These are phyloP conservation scores for Anas platyrhynchos DNA, from an alignment of 2,113 vertebrate species.

Conservation along the genomic window DNA sequence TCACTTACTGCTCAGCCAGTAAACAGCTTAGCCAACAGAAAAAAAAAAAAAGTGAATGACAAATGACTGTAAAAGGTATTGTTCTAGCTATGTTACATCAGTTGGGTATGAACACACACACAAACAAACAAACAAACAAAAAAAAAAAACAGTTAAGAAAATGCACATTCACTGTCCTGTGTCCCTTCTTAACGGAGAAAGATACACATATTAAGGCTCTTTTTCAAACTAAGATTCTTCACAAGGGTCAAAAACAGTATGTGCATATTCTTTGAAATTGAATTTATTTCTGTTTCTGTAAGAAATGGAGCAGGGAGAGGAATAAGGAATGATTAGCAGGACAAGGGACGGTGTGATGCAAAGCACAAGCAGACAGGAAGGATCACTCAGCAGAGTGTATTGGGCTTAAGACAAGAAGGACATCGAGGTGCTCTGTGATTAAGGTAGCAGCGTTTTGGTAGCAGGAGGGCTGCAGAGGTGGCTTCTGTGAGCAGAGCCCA, in stretches of 20 bases:
- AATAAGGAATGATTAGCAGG: not conserved
- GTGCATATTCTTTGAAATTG: not conserved
- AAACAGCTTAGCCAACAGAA: not conserved
- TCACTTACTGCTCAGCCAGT: not conserved
- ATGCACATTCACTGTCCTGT: not conserved
- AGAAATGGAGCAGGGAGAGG: not conserved
- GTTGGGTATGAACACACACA: not conserved
- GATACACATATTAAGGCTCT: not conserved
- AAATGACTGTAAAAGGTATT: not conserved
- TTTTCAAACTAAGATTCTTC: not conserved
- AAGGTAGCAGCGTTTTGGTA: not conserved
- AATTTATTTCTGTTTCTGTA: not conserved
- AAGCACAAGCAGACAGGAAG: not conserved
- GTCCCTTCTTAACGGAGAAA: not conserved
- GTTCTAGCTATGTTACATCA: not conserved
- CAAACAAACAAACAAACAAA: not conserved
- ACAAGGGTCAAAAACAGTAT: not conserved
- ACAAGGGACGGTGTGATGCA: not conserved
- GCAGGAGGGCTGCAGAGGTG: not conserved
- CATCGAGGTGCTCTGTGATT: too few relatives aligned
- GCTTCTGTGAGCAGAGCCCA: not conserved
- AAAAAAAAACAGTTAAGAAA: not conserved
- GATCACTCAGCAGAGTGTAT: not conserved
- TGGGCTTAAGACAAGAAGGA: not conserved
- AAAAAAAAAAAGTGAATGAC: not conserved